Evolutionary conservation across 2,113 vertebrate species (phyloP).

Genomic region (Carassius carassius): DNA sequence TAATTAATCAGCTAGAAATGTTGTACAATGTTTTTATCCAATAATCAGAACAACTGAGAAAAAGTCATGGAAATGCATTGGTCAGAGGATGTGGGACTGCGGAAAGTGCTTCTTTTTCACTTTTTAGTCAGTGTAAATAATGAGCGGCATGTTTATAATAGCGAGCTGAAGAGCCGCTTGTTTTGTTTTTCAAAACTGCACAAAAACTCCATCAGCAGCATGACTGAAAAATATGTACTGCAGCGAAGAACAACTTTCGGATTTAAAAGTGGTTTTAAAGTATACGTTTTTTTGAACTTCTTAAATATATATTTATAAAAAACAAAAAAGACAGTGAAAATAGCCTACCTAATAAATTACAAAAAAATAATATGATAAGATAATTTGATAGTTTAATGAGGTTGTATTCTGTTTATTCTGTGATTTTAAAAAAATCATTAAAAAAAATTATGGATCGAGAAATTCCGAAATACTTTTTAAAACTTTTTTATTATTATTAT

Average conservation of each 20-base stretch:
- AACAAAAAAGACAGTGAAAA: not conserved
- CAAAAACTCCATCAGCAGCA: not conserved
- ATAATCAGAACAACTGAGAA: not conserved
- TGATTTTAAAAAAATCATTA: not conserved
- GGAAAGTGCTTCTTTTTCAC: not conserved
- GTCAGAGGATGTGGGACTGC: not conserved
- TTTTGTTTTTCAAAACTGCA: not conserved
- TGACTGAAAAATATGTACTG: not conserved
- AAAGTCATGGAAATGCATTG: not conserved
- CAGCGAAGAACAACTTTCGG: not conserved
- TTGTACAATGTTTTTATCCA: not conserved
- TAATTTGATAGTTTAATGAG: not conserved
- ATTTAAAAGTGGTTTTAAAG: not conserved
- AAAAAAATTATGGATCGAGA: not conserved
- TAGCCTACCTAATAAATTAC: not conserved
- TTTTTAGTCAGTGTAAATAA: not conserved
- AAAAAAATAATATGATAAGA: not conserved
- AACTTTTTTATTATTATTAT: too few species aligned
- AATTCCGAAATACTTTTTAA: not conserved
- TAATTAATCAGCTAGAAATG: not conserved
- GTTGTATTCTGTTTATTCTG: not conserved
- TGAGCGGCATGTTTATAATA: not conserved
- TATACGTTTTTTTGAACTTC: not conserved
- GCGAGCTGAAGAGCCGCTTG: not conserved
- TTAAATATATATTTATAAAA: not conserved